Evolutionary conservation across 2,797 vertebrate genomes (phyloP), one percentile per base, ranked within the genome.

Genomic region (Cyprinella venusta): DNA sequence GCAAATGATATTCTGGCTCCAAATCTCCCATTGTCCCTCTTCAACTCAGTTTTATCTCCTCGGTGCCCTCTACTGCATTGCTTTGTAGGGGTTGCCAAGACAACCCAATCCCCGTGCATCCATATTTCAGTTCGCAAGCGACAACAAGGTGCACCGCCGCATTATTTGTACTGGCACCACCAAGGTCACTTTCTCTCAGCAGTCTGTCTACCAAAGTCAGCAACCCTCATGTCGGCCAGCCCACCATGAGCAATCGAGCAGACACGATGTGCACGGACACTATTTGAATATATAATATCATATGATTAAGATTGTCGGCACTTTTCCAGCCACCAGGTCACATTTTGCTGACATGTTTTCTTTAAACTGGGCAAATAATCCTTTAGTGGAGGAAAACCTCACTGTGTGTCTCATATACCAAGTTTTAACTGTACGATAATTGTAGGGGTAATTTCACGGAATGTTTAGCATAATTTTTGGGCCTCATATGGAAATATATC

Each of bases 311-410:
- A 80, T 83, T 69, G 59, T 61, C 54, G 80, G 69, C 79, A 72
- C 19, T 42, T 84, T 82, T 67, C 42, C 19, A 68, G 76, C 71
- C 76, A 15, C 76, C 59, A 68, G 75, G 78, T 52, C 81, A 67
- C 82, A 79, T 82, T 80, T 86, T 82, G 79, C 74, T 80, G 61
- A 79, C 79, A 69, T 82, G 81, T 82, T 86, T 81, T 75, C 70
- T 74, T 88, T 67, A 84, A 81, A 77, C 80, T 70, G 72, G 72
- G 68, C 83, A 61, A 81, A 86, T 77, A 74, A 80, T 69, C 77
- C 74, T 38, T 63, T 18, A 76, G 84, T 81, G 24, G 24, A 65
- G 76, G 26, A 64, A 68, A 68, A 86, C 56, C 61, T 81, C 72
- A 75, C 65, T 74, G 45, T 33, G 3, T 16, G 56, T 65, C 45